Evolutionary conservation across 2,113 vertebrate genomes (phyloP), one percentile per base, ranked within the genome.

Genomic region (Typhlomys cinereus): DNA sequence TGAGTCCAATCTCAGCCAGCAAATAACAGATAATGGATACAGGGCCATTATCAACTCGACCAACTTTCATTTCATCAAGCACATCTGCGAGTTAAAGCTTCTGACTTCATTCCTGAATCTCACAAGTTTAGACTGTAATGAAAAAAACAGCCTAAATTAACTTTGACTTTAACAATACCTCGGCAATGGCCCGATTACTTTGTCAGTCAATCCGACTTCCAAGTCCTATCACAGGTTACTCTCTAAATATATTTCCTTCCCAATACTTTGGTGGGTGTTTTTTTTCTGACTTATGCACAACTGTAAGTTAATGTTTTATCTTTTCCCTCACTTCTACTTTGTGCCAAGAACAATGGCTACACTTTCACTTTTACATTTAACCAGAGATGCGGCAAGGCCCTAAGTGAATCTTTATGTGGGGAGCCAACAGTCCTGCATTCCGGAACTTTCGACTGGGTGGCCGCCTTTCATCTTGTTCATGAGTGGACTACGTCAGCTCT

Each of bases 121-220:
- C 39, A 31, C 7, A 48, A 73, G n/a, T 74, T 74, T 73, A 78
- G 12, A 57, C 6, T 50, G 0, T n/a, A 88, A 87, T 54, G 34
- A 12, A 8, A 41, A 36, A 79, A 71, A 78, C 52, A n/a, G 82
- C 52, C 31, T 14, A 9, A 74, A 4, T 91, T 48, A 75, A 44
- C 48, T 90, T 93, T 92, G 23, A 92, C 29, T 88, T 52, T 46
- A 85, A 70, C 41, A n/a, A 34, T 27, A 69, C 41, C 59, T 54
- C 61, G 7, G 36, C 61, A 80, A 83, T 8, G 14, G 73, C 18
- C 59, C 17, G 34, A 29, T 85, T 71, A 57, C 80, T 66, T 59
- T 81, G 54, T 67, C 36, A 48, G 14, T 50, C 34, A 83, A 34
- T 44, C 34, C 50, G 73, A 39, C 23, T 48, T 89, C 52, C 34